A percentile compares a stretch with the other conserved stretches of the same genome.
These are phyloP conservation scores for Sycophaga agraensis DNA, from an alignment of 1,140 invertebrate genomes.

Conservation along the genomic window DNA sequence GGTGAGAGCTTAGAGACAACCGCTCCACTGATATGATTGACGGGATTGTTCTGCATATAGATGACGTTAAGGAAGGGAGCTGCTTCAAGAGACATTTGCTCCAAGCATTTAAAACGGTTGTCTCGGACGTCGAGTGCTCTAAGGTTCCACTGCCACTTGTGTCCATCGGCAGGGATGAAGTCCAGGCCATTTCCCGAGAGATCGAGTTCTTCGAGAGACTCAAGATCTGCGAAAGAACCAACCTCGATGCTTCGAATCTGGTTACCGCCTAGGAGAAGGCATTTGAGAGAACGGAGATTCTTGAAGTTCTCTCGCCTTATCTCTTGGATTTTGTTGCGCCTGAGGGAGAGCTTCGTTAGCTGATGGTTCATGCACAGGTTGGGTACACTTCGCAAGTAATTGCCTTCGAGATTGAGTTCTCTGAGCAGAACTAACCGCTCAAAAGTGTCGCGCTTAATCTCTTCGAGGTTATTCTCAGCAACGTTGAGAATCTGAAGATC, in stretches of 20 bases:
- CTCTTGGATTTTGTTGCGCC: constrained; percentile 38
- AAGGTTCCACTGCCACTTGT: constrained; percentile 35
- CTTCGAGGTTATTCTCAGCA: constrained; percentile 37
- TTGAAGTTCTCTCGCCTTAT: constrained; percentile 32
- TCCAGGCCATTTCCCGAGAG: constrained; percentile 44
- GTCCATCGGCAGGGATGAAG: constrained; percentile 39
- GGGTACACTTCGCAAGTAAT: constrained; percentile 38
- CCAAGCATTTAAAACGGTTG: constrained; percentile 42
- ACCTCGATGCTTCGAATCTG: constrained; percentile 37
- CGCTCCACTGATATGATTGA: constrained; percentile 32
- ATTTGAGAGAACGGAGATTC: constrained; percentile 31
- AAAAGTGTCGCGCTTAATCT: constrained; percentile 30
- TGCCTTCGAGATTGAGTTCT: constrained; percentile 41
- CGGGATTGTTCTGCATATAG: constrained; percentile 40
- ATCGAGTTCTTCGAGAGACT: constrained; percentile 39
- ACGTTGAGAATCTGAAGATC: constrained; percentile 38
- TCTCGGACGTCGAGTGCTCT: constrained; percentile 39
- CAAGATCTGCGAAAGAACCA: constrained; percentile 37
- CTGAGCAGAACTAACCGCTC: constrained; percentile 26
- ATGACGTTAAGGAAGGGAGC: constrained; percentile 33
- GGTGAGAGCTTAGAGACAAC: constrained; percentile 33
- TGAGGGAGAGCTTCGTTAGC: constrained; percentile 38
- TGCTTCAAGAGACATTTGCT: constrained; percentile 36
- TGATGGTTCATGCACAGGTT: constrained; percentile 31
- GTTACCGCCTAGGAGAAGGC: constrained; percentile 41